Evolutionary conservation across 1,140 invertebrate genomes (phyloP).

Genomic region (Zelostemma sp.): DNA sequence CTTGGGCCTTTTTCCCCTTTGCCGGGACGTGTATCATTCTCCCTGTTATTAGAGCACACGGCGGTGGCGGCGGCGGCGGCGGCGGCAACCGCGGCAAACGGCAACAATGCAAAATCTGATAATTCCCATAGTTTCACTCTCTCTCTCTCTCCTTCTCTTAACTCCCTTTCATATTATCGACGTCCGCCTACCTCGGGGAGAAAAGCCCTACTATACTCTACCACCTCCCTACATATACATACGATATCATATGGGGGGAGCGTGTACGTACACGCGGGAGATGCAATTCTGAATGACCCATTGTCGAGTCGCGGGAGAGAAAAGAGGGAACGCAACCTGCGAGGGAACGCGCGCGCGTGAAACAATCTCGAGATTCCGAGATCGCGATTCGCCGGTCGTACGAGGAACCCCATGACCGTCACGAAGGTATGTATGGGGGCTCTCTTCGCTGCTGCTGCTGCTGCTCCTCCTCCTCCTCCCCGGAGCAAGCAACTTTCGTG

Average conservation of each 20-base stretch:
- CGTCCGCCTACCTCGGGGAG: slow-evolving; percentile 1
- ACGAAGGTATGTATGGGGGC: slow-evolving; percentile 21
- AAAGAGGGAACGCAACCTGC: slow-evolving; percentile 2
- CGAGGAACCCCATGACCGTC: slow-evolving; percentile 6
- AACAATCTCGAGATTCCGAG: slow-evolving; percentile 28
- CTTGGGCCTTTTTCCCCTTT: neutral
- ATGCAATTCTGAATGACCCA: slow-evolving; percentile 24
- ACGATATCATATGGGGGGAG: too few relatives aligned
- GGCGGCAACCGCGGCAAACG: neutral
- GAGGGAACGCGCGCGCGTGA: slow-evolving; percentile 11
- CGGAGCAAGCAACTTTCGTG: slow-evolving; percentile 32
- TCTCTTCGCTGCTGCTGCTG: neutral
- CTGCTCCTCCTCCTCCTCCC: slow-evolving; percentile 6
- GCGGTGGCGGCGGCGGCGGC: too few relatives aligned
- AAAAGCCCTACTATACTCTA: neutral
- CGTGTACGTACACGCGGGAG: neutral
- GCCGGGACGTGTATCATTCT: neutral
- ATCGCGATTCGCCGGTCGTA: slow-evolving; percentile 27
- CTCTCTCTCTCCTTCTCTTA: slow-evolving; percentile 13
- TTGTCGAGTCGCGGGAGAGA: slow-evolving; percentile 15
- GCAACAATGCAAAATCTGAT: slow-evolving; percentile 22
- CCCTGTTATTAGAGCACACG: neutral
- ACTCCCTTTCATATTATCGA: slow-evolving; percentile 6
- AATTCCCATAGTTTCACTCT: slow-evolving; percentile 14
- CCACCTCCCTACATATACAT: too few relatives aligned